A percentile compares a stretch with the other conserved stretches of the same genome.
Evolutionary conservation across 1,140 invertebrate species (phyloP).

Genomic region (Drosophila melanica): DNA sequence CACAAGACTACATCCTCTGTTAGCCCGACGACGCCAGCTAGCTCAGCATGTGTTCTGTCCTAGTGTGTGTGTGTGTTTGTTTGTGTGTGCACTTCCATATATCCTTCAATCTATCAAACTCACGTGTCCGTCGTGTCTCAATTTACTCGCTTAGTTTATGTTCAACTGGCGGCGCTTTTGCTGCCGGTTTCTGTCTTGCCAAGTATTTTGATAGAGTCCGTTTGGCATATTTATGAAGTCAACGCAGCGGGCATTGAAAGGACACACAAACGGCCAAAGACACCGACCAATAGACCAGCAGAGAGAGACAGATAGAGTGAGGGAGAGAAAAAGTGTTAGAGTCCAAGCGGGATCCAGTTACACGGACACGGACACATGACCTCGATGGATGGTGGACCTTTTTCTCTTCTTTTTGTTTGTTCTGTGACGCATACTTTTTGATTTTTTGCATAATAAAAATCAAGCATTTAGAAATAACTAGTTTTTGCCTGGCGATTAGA

Average conservation of each 20-base stretch:
- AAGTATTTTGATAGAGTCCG: conserved; percentile 66
- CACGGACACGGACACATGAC: neutral
- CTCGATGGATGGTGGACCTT: neutral
- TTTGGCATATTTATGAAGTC: conserved; percentile 56
- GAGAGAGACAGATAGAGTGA: neutral
- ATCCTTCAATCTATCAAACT: conserved; percentile 71
- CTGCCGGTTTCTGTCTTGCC: neutral
- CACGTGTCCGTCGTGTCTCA: conserved; percentile 79
- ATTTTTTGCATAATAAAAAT: conserved; percentile 11
- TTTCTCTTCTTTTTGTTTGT: neutral
- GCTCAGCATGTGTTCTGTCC: conserved; percentile 18
- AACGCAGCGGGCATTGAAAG: conserved; percentile 49
- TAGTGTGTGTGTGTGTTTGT: neutral
- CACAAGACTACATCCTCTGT: neutral
- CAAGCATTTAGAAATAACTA: neutral
- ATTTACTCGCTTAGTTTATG: conserved; percentile 79
- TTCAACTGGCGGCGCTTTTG: conserved; percentile 48
- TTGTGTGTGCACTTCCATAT: conserved; percentile 32
- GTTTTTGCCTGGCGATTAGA: neutral
- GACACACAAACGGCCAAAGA: conserved; percentile 19
- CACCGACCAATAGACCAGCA: neutral
- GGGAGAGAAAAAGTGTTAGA: no score
- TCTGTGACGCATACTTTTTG: neutral
- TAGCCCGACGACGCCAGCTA: neutral
- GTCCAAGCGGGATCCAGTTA: neutral